A percentile compares a stretch with the other conserved stretches of the same genome.
Conservation (phyloP, 2,113 vertebrate genomes). For the Mormoops blainvillei region DNA sequence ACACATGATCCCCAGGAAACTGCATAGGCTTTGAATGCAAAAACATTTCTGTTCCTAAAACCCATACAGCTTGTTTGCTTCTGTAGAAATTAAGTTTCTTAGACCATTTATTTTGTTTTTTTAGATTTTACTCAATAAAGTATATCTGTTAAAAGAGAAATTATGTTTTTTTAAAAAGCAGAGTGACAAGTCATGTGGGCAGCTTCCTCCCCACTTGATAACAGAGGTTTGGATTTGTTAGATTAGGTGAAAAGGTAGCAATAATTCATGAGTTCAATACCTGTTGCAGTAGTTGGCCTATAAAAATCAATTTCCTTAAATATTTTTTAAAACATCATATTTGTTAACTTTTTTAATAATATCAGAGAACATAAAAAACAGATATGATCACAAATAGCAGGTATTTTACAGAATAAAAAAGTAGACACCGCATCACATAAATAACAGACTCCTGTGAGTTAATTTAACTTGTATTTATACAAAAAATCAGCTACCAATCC, state of each 20-base stretch:
- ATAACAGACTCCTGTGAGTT: constrained; percentile 74
- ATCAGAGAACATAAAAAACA: constrained; percentile 28
- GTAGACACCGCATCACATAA: constrained; percentile 12
- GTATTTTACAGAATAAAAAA: constrained; percentile 37
- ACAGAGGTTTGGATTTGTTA: background rate
- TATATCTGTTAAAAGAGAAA: background rate
- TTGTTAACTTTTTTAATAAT: background rate
- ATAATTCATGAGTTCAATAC: background rate
- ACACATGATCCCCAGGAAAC: background rate
- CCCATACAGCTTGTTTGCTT: background rate
- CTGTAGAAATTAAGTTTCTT: background rate
- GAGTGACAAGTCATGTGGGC: background rate
- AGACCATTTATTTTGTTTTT: background rate
- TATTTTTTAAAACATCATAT: background rate
- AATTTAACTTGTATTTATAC: constrained; percentile 71
- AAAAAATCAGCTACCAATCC: constrained; percentile 58
- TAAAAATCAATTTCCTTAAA: background rate
- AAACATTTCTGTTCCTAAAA: constrained; percentile 11
- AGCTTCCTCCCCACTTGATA: background rate
- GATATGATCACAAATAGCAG: background rate
- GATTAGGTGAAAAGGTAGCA: background rate
- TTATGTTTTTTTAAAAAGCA: background rate
- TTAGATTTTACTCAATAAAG: constrained; percentile 5
- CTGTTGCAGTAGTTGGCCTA: background rate
- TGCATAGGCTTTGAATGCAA: background rate